Evolutionary conservation across 2,888 invertebrate species (phyloP).

Genomic region (Dolichomitus sp.): DNA sequence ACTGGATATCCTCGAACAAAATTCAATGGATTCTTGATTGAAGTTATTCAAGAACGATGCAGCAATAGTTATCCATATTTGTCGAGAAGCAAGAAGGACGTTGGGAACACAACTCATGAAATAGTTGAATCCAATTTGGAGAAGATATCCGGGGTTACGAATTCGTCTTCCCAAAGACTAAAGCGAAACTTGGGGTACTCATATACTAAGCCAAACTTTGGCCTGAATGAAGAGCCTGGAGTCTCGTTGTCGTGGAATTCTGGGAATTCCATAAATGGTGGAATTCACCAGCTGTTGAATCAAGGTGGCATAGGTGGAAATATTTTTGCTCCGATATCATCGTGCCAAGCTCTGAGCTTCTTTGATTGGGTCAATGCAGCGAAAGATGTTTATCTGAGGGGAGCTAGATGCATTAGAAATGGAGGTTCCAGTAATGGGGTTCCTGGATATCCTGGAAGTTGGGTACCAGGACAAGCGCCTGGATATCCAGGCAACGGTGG

Average conservation of each 20-base stretch:
- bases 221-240: slow-evolving; percentile 47
- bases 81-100: slow-evolving; percentile 69
- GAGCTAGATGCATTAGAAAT: slow-evolving; percentile 70
- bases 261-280: slow-evolving; percentile 13
- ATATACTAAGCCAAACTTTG: slow-evolving; percentile 71
- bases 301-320: slow-evolving; percentile 21
- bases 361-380: slow-evolving; percentile 78
- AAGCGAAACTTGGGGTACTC: slow-evolving; percentile 75
- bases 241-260: slow-evolving; percentile 21
- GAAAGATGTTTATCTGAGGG: slow-evolving; percentile 74
- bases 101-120: slow-evolving; percentile 22
- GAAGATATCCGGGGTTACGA: background rate
- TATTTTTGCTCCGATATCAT: slow-evolving; percentile 46
- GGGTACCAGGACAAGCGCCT: background rate
- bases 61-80: slow-evolving; percentile 71
- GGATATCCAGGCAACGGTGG: slow-evolving; percentile 13
- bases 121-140: background rate
- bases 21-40: slow-evolving; percentile 87
- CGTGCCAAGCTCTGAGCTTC: slow-evolving; percentile 75
- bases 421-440: slow-evolving; percentile 12
- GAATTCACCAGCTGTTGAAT: slow-evolving; percentile 19
- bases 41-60: slow-evolving; percentile 88
- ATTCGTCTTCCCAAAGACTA: slow-evolving; percentile 32
- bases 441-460: slow-evolving; percentile 9
- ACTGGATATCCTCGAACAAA: slow-evolving; percentile 84